A percentile compares a stretch with the other conserved stretches of the same genome.
These are phyloP conservation scores for Murina feae DNA, from an alignment of 2,113 vertebrate species.

Conservation along the genomic window DNA sequence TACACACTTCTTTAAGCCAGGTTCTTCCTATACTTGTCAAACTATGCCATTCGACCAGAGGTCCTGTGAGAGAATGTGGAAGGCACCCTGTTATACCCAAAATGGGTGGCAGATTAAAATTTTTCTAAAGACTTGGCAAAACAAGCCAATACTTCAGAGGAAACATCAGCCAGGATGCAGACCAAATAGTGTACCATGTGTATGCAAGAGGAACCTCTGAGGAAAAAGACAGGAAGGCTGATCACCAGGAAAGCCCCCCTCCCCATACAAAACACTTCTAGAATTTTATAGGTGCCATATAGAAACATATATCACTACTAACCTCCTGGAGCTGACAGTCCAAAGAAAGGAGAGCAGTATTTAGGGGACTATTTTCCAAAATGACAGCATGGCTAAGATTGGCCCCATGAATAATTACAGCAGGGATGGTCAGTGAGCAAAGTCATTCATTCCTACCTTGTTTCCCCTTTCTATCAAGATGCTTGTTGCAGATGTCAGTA, in stretches of 20 bases:
- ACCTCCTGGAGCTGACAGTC: background rate
- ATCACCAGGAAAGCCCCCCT: background rate
- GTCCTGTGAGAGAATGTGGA: background rate
- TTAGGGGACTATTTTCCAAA: background rate
- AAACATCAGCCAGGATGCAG: background rate
- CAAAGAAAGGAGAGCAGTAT: background rate
- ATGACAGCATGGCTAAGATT: background rate
- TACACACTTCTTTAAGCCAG: background rate
- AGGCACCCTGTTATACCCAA: background rate
- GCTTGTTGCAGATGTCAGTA: background rate
- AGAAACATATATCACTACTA: background rate
- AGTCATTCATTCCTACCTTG: background rate
- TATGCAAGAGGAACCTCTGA: background rate
- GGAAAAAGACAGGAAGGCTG: background rate
- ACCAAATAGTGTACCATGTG: background rate
- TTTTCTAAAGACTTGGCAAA: background rate
- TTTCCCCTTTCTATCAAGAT: background rate
- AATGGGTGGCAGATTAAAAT: background rate
- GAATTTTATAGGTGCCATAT: background rate
- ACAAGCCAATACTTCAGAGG: background rate
- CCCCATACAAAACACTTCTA: background rate
- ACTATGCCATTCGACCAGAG: background rate
- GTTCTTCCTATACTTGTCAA: background rate
- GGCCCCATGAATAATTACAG: background rate
- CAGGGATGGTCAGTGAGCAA: background rate